Conservation (phyloP, 2,797 vertebrate species). For the Bucorvus abyssinicus region DNA sequence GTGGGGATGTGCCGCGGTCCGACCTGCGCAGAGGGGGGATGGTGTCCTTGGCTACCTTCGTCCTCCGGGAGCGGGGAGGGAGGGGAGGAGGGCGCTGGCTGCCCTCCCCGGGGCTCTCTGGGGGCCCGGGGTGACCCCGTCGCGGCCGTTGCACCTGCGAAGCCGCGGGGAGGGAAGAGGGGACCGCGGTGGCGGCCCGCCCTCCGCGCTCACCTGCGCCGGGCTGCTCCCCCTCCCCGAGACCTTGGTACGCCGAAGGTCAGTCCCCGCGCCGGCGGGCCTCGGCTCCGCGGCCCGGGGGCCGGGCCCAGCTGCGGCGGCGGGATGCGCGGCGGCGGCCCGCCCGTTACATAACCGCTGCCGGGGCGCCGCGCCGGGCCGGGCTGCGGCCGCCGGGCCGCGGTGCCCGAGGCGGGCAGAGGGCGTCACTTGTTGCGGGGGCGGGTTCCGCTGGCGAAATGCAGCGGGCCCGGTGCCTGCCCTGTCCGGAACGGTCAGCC, state of each 20-base stretch:
- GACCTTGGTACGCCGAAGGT: not conserved
- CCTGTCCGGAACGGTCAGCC: no score
- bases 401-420: not conserved
- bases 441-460: not conserved
- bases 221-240: no score
- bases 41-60: not conserved
- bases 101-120: not conserved
- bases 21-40: not conserved
- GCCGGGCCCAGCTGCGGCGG: not conserved
- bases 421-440: conserved; percentile 31
- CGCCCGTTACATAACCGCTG: conserved; percentile 27
- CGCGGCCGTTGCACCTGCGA: not conserved
- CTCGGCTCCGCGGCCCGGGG: not conserved
- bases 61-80: not conserved
- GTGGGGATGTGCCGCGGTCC: not conserved
- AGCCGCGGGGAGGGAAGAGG: not conserved
- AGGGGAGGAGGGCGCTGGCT: not conserved
- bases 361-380: not conserved
- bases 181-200: no score
- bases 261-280: not conserved
- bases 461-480: not conserved
- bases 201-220: not conserved
- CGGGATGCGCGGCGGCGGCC: not conserved
- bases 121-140: not conserved
- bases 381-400: not conserved